Conservation (phyloP, 2,113 vertebrate species). For the Ochotona curzoniae region DNA sequence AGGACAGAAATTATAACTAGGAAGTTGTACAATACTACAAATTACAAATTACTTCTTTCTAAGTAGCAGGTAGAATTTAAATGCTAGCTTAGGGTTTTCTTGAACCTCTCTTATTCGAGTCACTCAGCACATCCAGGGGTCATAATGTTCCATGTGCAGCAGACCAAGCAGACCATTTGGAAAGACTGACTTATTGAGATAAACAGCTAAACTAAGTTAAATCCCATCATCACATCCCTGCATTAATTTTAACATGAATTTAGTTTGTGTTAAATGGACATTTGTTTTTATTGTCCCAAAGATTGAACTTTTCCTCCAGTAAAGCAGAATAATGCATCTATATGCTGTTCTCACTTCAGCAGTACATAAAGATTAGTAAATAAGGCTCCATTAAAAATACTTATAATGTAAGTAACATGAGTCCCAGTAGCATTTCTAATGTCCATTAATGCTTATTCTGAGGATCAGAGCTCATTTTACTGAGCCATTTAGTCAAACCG, state of each 20-base stretch:
- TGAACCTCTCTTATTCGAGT: slow-evolving; percentile 59
- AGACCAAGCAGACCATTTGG: slow-evolving; percentile 76
- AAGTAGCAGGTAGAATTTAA: slow-evolving; percentile 53
- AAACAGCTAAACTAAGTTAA: slow-evolving; percentile 77
- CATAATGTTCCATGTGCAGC: slow-evolving; percentile 78
- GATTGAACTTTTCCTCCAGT: slow-evolving; percentile 84
- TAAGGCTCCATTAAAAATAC: slow-evolving; percentile 90
- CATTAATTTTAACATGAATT: slow-evolving; percentile 85
- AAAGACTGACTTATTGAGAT: slow-evolving; percentile 83
- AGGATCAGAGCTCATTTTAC: slow-evolving; percentile 92
- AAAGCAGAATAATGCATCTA: slow-evolving; percentile 86
- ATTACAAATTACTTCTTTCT: slow-evolving; percentile 41
- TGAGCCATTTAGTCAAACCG: slow-evolving; percentile 91
- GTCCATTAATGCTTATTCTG: slow-evolving; percentile 91
- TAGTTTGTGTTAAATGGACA: slow-evolving; percentile 83
- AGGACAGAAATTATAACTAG: background rate
- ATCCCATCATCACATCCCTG: slow-evolving; percentile 79
- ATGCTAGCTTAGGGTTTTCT: slow-evolving; percentile 9
- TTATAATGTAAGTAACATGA: slow-evolving; percentile 89
- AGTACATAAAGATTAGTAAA: slow-evolving; percentile 91
- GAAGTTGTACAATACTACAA: slow-evolving; percentile 39
- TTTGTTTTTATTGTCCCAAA: slow-evolving; percentile 86
- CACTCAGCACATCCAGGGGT: slow-evolving; percentile 64
- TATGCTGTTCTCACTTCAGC: slow-evolving; percentile 86
- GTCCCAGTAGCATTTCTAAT: slow-evolving; percentile 90